These are phyloP conservation scores for Cheirogaleus medius DNA, from an alignment of 2,113 vertebrate species.

Conservation along the genomic window DNA sequence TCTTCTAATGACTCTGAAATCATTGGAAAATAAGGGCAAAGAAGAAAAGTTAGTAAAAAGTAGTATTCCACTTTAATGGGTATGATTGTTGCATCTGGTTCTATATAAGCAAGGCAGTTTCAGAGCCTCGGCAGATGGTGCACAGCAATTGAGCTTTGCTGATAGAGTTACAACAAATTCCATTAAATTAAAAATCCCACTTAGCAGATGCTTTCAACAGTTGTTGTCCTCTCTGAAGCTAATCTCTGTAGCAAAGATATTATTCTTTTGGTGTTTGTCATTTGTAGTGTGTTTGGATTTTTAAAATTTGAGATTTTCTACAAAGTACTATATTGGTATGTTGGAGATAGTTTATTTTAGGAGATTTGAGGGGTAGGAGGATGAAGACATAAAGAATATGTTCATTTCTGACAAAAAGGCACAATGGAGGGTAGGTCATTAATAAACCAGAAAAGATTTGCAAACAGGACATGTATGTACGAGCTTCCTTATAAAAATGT, in stretches of 20 bases:
- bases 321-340: background rate
- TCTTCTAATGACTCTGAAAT: constrained; percentile 45
- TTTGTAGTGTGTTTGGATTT: background rate
- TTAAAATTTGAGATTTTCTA: constrained; percentile 20
- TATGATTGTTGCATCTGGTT: background rate
- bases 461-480: background rate
- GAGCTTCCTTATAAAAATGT: constrained; percentile 4
- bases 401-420: background rate
- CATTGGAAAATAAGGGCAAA: background rate
- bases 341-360: background rate
- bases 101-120: constrained; percentile 30
- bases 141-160: constrained; percentile 20
- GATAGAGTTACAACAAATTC: constrained; percentile 58
- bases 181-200: constrained; percentile 64
- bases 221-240: constrained; percentile 53
- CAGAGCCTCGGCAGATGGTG: constrained; percentile 58
- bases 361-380: background rate
- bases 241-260: constrained; percentile 28
- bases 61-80: background rate
- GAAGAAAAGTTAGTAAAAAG: constrained; percentile 22
- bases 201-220: constrained; percentile 64
- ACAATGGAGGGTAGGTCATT: background rate
- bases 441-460: constrained; percentile 16
- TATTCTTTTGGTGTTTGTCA: background rate
- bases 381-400: background rate